Percentiles rank a stretch among this genome's conserved stretches.
phyloP scores from a whole-genome alignment of 2,113 vertebrate genomes.

The Lota lota region DNA sequence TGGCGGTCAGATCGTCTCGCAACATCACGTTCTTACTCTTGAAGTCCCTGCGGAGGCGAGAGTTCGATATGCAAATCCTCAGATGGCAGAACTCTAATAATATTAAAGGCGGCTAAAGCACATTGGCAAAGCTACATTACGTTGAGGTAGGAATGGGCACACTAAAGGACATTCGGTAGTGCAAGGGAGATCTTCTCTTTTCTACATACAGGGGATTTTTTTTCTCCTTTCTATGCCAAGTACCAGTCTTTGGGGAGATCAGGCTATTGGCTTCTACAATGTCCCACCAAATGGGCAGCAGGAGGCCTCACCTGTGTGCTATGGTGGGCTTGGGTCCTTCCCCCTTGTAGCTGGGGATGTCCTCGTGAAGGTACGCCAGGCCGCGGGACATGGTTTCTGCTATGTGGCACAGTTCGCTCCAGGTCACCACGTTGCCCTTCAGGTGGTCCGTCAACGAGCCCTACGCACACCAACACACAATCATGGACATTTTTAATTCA shows the following conservation, averaged over 20 bases:
- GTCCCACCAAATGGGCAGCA: no score
- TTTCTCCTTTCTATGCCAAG: no score
- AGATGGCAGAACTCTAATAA: no score
- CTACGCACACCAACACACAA: conserved; percentile 59
- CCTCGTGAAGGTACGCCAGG: conserved; percentile 95
- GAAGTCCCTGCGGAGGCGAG: conserved; percentile 84
- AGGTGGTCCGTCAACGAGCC: conserved; percentile 94
- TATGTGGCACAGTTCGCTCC: conserved; percentile 94
- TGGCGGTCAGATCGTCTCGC: conserved; percentile 88
- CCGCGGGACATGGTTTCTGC: conserved; percentile 92
- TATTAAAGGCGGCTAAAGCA: no score
- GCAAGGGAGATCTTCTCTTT: no score
- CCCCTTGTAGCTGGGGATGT: conserved; percentile 86
- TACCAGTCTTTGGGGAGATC: no score
- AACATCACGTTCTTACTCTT: conserved; percentile 98
- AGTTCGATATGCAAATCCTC: not conserved
- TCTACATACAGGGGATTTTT: no score
- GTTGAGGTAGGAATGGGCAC: no score
- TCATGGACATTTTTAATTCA: not conserved
- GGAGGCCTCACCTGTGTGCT: conserved; percentile 83
- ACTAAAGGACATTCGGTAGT: no score
- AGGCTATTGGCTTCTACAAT: no score
- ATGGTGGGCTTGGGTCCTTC: conserved; percentile 97
- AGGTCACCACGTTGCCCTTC: conserved; percentile 91
- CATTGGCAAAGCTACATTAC: no score